These are phyloP conservation scores for Acyrthosiphon pisum DNA, from an alignment of 1,140 invertebrate species.

Conservation along the genomic window DNA sequence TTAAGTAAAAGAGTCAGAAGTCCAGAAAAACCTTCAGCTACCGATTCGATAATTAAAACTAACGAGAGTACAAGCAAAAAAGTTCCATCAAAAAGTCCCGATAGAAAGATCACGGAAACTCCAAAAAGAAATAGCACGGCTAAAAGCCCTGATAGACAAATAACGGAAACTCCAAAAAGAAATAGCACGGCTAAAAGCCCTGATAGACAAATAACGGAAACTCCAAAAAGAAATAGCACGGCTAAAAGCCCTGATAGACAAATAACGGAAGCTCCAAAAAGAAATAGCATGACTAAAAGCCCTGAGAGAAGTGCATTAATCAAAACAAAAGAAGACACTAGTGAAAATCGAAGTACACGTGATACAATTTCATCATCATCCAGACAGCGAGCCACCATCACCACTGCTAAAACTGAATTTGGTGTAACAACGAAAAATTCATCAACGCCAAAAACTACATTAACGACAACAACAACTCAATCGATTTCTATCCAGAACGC, in stretches of 20 bases:
- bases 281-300: neutral
- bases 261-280: neutral
- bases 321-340: neutral
- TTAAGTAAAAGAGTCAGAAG: neutral
- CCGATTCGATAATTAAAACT: neutral
- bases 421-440: neutral
- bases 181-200: neutral
- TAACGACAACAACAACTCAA: neutral
- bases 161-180: neutral
- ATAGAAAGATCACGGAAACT: neutral
- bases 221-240: neutral
- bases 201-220: neutral
- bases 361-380: slow-evolving; percentile 10
- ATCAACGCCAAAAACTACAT: neutral
- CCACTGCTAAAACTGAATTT: neutral
- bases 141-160: slow-evolving; percentile 5
- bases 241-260: slow-evolving; percentile 10
- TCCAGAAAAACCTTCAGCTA: neutral
- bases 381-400: neutral
- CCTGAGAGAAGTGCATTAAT: neutral
- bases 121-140: neutral
- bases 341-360: neutral
- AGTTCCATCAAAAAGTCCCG: neutral
- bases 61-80: neutral
- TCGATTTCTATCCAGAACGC: neutral